Evolutionary conservation across 1,140 invertebrate species (phyloP).

Genomic region (Planococcus citri): DNA sequence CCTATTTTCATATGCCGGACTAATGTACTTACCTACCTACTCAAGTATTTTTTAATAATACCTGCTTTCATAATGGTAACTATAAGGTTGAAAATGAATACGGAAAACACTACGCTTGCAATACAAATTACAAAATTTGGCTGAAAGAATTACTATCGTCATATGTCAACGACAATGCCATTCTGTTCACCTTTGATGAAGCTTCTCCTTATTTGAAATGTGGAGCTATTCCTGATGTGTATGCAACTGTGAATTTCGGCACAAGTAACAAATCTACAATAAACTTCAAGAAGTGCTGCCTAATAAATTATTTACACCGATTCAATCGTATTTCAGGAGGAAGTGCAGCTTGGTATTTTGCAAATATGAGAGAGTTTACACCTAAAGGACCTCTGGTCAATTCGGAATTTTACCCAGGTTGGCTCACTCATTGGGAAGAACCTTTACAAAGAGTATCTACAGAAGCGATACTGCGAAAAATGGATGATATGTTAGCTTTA

Average conservation of each 20-base stretch:
- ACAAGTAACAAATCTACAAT: conserved; percentile 26
- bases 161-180: conserved; percentile 49
- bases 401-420: conserved; percentile 80
- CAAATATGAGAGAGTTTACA: not conserved
- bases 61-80: too few relatives aligned
- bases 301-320: not conserved
- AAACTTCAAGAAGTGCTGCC: not conserved
- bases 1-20: too few relatives aligned
- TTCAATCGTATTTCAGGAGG: not conserved
- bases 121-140: conserved; percentile 50
- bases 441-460: conserved; percentile 42
- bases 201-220: conserved; percentile 40
- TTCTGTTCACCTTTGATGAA: conserved; percentile 75
- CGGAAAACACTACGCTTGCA: conserved; percentile 64
- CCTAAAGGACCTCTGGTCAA: conserved; percentile 61
- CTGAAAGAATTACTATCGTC: conserved; percentile 46
- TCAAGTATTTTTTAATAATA: not conserved
- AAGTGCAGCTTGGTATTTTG: not conserved
- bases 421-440: conserved; percentile 74
- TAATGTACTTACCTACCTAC: not conserved
- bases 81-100: conserved; percentile 88
- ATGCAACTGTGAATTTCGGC: conserved; percentile 67
- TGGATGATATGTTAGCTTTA: conserved; percentile 47
- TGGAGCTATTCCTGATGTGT: conserved; percentile 48
- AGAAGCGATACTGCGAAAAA: conserved; percentile 39